These are phyloP conservation scores for Atherinomorus stipes DNA, from an alignment of 2,113 vertebrate genomes.

Conservation along the genomic window DNA sequence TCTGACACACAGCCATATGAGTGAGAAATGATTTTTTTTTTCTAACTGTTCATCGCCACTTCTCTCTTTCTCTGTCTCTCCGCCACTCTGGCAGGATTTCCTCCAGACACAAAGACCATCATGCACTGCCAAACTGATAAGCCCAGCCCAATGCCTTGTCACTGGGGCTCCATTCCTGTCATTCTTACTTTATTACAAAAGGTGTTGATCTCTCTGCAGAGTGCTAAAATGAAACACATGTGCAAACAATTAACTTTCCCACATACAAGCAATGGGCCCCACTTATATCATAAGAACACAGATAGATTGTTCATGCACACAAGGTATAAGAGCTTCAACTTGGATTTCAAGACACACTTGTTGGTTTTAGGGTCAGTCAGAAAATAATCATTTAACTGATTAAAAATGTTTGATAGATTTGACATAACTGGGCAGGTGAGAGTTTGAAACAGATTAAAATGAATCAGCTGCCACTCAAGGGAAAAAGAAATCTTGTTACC, in stretches of 20 bases:
- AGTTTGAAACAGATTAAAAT: not conserved
- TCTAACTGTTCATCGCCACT: slow-evolving; percentile 11
- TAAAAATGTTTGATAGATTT: not conserved
- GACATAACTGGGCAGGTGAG: not conserved
- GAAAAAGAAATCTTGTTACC: slow-evolving; percentile 77
- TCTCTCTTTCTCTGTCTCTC: slow-evolving; percentile 12
- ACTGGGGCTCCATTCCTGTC: slow-evolving; percentile 73
- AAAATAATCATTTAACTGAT: not conserved
- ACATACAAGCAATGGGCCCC: slow-evolving; percentile 18
- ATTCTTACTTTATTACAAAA: slow-evolving; percentile 75
- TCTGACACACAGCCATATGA: slow-evolving; percentile 31
- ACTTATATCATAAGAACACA: slow-evolving; percentile 4
- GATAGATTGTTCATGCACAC: not conserved
- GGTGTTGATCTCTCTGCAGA: slow-evolving; percentile 62
- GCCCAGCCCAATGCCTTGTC: slow-evolving; percentile 50
- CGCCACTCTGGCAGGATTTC: slow-evolving; percentile 77
- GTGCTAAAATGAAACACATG: slow-evolving; percentile 39
- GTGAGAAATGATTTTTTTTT: slow-evolving; percentile 48
- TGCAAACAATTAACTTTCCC: slow-evolving; percentile 40
- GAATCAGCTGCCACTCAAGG: not conserved
- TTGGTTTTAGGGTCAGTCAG: not conserved
- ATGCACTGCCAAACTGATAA: slow-evolving; percentile 72
- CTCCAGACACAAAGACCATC: slow-evolving; percentile 81
- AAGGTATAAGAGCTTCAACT: not conserved
- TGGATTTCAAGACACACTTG: not conserved